Base-by-base conservation (phyloP, 2,888 invertebrate genomes). In the Drosophila austrosaltans region DNA sequence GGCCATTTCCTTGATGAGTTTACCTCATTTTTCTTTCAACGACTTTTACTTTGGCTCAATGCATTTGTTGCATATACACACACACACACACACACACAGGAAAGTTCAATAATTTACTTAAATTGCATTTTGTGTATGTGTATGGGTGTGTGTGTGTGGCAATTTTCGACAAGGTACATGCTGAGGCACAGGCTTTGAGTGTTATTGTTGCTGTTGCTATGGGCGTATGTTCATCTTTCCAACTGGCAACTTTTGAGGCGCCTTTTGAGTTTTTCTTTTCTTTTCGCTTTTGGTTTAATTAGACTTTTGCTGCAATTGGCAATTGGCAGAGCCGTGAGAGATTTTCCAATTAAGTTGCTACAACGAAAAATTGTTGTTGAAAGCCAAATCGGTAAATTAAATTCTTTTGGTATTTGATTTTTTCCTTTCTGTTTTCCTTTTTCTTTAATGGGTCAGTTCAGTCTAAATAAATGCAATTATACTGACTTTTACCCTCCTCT, bases 91-190 rank as follows among this genome's bases (percentile, higher is more conserved):
- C 16, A 16, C 16, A 16, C 16, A 48, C 44, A 48, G 81, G 71
- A 87, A 82, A 81, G 79, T 76, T 81, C 76, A 84, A 84, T 89
- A 84, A 84, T 84, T 84, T 84, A 89, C 71, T 66, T 70, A 73
- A 89, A 89, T 89, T 89, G 84, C 89, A 20, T 75, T 75, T 81
- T 71, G 69, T 75, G 76, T 70, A 76, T 77, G 60, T 16, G 16
- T 16, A 5, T 10, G 22, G 22, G 48, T 48, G 44, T 48, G 22
- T 48, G 48, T 22, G 22, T 48, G 64, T 67, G 67, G 63, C 48
- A 28, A 30, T 30, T 30, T 30, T 30, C 30, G 5, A 30, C 30
- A 30, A 30, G 30, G 30, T 30, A 5, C 30, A 54, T 32, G 54
- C 57, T 25, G 39, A 40, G 72, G 64, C 20, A 8, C 20, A 8